Evolutionary conservation across 2,113 vertebrate species (phyloP).

Genomic region (Columbina picui): DNA sequence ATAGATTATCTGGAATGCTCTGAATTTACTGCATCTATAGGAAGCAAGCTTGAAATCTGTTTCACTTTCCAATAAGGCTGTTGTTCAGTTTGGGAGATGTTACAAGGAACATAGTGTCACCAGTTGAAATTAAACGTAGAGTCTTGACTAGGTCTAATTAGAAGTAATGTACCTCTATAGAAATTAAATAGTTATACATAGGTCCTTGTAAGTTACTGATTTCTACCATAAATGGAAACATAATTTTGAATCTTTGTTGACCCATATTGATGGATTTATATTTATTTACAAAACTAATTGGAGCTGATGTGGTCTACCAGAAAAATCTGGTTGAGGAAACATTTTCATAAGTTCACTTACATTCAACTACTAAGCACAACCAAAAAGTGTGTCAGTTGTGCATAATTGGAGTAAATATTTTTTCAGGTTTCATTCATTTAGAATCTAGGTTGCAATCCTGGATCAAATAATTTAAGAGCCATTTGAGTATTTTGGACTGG

Average conservation of each 20-base stretch:
- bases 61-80: not conserved
- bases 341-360: not conserved
- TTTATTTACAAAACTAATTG: not conserved
- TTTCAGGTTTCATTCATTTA: conserved; percentile 45
- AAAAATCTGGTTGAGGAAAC: not conserved
- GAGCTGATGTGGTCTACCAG: not conserved
- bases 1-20: not conserved
- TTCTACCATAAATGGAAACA: not conserved
- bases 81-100: not conserved
- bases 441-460: conserved; percentile 2
- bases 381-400: not conserved
- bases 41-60: not conserved
- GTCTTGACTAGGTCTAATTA: not conserved
- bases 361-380: not conserved
- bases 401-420: conserved; percentile 40
- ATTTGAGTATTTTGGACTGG: conserved; percentile 47
- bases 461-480: conserved; percentile 24
- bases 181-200: not conserved
- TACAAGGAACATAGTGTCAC: not conserved
- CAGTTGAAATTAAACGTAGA: not conserved
- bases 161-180: not conserved
- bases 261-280: not conserved
- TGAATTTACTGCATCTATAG: not conserved
- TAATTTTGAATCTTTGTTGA: not conserved
- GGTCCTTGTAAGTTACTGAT: not conserved